Percentiles rank a stretch among this genome's conserved stretches.
phyloP scores from a whole-genome alignment of 2,113 vertebrate genomes.

The Lasiurus cinereus region DNA sequence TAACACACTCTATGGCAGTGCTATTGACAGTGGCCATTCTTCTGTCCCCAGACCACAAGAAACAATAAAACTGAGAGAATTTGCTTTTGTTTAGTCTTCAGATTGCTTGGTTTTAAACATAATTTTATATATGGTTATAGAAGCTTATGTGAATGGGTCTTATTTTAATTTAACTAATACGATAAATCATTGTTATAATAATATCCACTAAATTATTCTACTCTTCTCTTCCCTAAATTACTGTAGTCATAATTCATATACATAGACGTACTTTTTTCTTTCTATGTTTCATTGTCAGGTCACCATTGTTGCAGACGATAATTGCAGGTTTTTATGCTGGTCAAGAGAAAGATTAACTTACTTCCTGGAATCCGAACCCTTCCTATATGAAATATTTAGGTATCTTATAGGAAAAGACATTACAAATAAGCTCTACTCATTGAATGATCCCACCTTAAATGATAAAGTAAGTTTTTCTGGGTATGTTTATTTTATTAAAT shows the following conservation, averaged over 20 bases:
- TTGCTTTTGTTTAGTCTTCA: neutral
- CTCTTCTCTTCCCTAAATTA: neutral
- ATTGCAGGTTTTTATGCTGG: constrained; percentile 97
- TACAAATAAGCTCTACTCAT: constrained; percentile 98
- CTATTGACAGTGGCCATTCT: neutral
- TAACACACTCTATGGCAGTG: neutral
- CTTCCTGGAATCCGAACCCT: constrained; percentile 97
- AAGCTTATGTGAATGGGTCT: neutral
- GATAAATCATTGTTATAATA: constrained; percentile 23
- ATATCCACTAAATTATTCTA: neutral
- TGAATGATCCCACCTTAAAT: constrained; percentile 97
- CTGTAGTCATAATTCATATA: neutral
- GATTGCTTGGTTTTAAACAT: constrained; percentile 12
- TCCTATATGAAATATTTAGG: constrained; percentile 97
- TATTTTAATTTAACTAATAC: constrained; percentile 41
- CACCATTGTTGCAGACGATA: constrained; percentile 96
- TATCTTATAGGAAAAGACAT: constrained; percentile 99
- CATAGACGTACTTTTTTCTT: neutral
- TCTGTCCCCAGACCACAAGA: neutral
- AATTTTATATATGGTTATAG: neutral
- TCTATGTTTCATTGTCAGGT: constrained; percentile 88
- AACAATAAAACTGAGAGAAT: neutral
- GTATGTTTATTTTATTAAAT: constrained; percentile 9
- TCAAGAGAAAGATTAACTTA: constrained; percentile 96
- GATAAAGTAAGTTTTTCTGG: constrained; percentile 92